phyloP scores from a whole-genome alignment of 2,888 invertebrate genomes.

The Andrena marginata region DNA sequence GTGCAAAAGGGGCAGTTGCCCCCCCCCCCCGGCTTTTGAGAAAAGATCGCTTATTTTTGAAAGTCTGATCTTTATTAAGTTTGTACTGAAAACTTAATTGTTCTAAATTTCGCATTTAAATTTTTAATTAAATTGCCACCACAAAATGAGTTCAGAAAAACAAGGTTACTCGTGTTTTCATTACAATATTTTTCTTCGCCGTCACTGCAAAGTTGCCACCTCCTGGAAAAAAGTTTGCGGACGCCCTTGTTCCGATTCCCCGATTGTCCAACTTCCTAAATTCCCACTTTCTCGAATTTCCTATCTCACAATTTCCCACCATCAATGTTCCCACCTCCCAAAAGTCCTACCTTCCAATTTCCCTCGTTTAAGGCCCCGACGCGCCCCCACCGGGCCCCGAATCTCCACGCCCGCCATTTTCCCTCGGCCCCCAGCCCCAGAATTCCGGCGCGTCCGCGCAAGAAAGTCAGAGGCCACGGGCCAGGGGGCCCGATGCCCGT shows the following conservation, averaged over 20 bases:
- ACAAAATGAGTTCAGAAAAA: too few relatives aligned
- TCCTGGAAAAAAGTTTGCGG: too few relatives aligned
- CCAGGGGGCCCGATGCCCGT: neutral
- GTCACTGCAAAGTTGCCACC: too few relatives aligned
- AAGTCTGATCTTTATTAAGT: too few relatives aligned
- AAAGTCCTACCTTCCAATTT: neutral
- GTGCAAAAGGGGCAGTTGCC: too few relatives aligned
- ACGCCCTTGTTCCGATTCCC: neutral
- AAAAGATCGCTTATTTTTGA: too few relatives aligned
- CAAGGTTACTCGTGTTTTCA: too few relatives aligned
- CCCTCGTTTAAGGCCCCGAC: neutral
- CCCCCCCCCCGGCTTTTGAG: too few relatives aligned
- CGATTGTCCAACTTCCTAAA: neutral
- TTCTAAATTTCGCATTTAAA: too few relatives aligned
- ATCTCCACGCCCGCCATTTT: neutral
- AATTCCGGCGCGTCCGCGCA: neutral
- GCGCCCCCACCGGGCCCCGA: neutral
- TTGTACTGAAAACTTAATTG: too few relatives aligned
- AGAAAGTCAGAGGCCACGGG: constrained; percentile 22
- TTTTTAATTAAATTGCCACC: too few relatives aligned
- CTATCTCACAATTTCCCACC: neutral
- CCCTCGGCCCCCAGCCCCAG: neutral
- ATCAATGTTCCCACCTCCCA: neutral
- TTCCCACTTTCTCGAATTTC: neutral
- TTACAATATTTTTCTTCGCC: too few relatives aligned